A percentile compares a stretch with the other conserved stretches of the same genome.
phyloP scores from a whole-genome alignment of 2,113 vertebrate species.

The Mirza zaza region DNA sequence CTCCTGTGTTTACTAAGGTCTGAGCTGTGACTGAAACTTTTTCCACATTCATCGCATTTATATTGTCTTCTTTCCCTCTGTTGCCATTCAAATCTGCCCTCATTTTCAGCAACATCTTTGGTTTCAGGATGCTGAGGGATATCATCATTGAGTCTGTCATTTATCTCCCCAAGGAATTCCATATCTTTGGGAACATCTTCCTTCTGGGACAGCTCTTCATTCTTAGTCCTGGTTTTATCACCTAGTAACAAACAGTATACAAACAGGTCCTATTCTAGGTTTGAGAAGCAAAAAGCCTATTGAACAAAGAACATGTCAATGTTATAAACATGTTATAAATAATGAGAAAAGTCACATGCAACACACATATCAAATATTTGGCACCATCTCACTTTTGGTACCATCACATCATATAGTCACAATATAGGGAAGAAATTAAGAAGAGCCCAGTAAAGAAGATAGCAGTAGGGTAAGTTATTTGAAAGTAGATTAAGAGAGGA shows the following conservation, averaged over 20 bases:
- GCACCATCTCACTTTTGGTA: background rate
- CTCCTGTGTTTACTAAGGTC: conserved; percentile 69
- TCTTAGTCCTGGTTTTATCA: conserved; percentile 34
- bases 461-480: background rate
- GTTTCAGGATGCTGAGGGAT: background rate
- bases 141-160: background rate
- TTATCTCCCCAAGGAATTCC: conserved; percentile 18
- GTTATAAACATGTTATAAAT: conserved; percentile 28
- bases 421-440: background rate
- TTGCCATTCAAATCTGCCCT: conserved; percentile 27
- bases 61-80: conserved; percentile 38
- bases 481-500: background rate
- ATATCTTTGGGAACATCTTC: conserved; percentile 16
- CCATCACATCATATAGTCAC: background rate
- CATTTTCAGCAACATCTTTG: conserved; percentile 36
- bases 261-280: background rate
- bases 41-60: conserved; percentile 59
- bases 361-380: background rate
- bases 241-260: conserved; percentile 32
- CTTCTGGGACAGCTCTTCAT: conserved; percentile 4
- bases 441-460: background rate
- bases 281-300: background rate
- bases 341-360: background rate
- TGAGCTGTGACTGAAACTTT: conserved; percentile 64
- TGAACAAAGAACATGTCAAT: background rate